Conservation (phyloP, 2,888 invertebrate genomes). For the Drosophila nigritarsus region DNA sequence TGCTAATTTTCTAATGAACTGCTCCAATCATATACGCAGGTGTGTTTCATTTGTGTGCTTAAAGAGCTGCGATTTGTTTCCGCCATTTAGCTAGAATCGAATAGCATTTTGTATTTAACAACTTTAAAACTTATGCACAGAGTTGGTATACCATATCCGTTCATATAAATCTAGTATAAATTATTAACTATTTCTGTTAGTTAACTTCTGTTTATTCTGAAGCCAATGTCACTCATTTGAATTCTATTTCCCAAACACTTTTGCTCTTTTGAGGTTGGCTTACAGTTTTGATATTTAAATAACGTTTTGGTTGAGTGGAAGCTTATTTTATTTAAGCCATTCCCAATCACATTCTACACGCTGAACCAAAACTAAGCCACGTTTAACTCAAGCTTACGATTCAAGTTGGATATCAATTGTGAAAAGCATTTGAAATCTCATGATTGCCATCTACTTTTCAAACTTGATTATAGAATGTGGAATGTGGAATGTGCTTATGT, state of each 20-base stretch:
- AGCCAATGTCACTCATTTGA: background rate
- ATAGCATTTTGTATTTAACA: background rate
- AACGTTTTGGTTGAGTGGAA: background rate
- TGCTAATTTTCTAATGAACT: background rate
- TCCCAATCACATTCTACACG: conserved; percentile 2
- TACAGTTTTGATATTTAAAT: background rate
- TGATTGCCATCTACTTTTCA: conserved; percentile 30
- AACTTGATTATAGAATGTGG: conserved; percentile 37
- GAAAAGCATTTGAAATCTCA: conserved; percentile 31
- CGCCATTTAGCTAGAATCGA: background rate
- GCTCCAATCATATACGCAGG: background rate
- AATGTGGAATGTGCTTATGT: conserved; percentile 36
- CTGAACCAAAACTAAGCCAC: background rate
- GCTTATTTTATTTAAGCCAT: conserved; percentile 1
- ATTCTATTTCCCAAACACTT: background rate
- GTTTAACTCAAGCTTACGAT: background rate
- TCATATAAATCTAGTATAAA: background rate
- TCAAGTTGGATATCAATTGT: conserved; percentile 11
- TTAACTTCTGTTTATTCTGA: background rate
- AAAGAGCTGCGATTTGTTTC: background rate
- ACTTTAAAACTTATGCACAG: background rate
- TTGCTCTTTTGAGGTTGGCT: background rate
- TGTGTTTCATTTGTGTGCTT: background rate
- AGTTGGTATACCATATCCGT: background rate
- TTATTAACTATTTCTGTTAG: background rate